Conservation (phyloP, 1,140 invertebrate species). For the Mizuhopecten yessoensis region DNA sequence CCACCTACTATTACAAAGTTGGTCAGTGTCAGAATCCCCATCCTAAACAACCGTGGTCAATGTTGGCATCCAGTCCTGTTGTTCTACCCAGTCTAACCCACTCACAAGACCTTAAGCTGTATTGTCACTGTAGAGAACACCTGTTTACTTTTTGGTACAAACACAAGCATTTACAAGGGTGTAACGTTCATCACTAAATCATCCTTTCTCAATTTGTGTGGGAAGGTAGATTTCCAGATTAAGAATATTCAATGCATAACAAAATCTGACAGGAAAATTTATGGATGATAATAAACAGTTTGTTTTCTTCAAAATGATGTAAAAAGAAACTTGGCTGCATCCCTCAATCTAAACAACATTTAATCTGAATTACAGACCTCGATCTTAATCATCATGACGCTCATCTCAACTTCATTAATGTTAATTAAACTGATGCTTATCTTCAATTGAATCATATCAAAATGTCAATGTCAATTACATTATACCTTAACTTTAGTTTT, state of each 20-base stretch:
- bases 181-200: background rate
- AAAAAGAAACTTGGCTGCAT: no score
- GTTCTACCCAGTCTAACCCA: background rate
- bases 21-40: no score
- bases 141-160: background rate
- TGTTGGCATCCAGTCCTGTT: background rate
- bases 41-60: no score
- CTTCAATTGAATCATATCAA: no score
- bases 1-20: no score
- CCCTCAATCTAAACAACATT: no score
- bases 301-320: background rate
- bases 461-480: no score
- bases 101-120: background rate
- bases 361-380: no score
- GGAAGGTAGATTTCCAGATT: background rate
- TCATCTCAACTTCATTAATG: no score
- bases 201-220: slow-evolving; percentile 1
- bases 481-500: no score
- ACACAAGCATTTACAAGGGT: background rate
- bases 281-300: background rate
- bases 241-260: background rate
- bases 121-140: background rate
- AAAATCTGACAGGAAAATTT: background rate
- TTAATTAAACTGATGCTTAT: no score
- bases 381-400: no score